Evolutionary conservation across 2,797 vertebrate genomes (phyloP).

Genomic region (Karalla daura): DNA sequence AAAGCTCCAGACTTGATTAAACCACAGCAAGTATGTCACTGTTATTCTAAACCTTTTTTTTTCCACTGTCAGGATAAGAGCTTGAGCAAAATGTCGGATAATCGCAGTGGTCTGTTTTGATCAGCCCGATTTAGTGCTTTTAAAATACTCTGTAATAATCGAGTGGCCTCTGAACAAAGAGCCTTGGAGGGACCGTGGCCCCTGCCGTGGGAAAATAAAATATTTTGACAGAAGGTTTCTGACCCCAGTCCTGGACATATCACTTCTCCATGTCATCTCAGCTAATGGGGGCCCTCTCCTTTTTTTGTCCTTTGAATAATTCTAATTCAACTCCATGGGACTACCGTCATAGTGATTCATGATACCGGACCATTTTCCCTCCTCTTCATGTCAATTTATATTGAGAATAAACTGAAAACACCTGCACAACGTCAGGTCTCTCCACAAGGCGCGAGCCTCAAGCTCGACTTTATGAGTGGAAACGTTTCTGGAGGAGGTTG

Average conservation of each 20-base stretch:
- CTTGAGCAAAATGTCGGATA: conserved; percentile 48
- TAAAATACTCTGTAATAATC: conserved; percentile 43
- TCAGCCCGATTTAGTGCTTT: conserved; percentile 43
- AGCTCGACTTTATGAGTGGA: conserved; percentile 36
- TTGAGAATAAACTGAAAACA: conserved; percentile 40
- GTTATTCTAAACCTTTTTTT: conserved; percentile 41
- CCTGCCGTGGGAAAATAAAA: conserved; percentile 6
- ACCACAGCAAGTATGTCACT: conserved; percentile 49
- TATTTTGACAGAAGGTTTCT: conserved; percentile 11
- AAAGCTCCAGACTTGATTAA: conserved; percentile 63
- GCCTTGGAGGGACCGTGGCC: background rate
- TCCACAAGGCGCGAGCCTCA: background rate
- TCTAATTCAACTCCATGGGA: conserved; percentile 27
- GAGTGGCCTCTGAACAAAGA: conserved; percentile 38
- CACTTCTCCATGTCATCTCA: conserved; percentile 5
- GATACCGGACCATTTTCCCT: background rate
- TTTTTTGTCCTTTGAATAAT: conserved; percentile 22
- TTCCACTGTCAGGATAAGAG: conserved; percentile 38
- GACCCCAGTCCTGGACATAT: conserved; percentile 22
- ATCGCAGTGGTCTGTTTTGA: conserved; percentile 51
- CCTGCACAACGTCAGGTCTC: conserved; percentile 22
- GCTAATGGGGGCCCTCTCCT: background rate
- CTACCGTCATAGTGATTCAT: conserved; percentile 6
- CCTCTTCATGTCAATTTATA: background rate
- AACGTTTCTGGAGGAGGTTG: conserved; percentile 19